Conservation (phyloP, 2,113 vertebrate species). For the Psephotus haematonotus region DNA sequence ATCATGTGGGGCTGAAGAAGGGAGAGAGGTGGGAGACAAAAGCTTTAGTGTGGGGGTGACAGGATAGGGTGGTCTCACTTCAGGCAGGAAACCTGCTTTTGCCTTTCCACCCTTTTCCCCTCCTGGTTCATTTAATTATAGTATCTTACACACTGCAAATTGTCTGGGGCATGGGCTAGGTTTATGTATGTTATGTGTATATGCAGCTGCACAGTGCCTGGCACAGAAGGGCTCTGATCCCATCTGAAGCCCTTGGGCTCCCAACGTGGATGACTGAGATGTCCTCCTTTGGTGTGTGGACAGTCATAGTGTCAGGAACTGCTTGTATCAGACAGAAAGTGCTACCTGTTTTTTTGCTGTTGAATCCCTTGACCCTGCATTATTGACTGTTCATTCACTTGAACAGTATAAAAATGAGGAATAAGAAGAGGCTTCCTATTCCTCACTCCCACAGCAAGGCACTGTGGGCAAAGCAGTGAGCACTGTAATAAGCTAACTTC, state of each 20-base stretch:
- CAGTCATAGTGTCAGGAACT: fast-evolving
- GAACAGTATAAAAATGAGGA: background rate
- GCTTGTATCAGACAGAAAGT: background rate
- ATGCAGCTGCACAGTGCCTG: background rate
- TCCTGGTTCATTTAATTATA: background rate
- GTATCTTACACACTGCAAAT: background rate
- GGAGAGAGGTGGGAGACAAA: background rate
- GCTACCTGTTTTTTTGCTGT: background rate
- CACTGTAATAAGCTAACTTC: background rate
- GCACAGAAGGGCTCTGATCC: background rate
- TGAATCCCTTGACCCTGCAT: background rate
- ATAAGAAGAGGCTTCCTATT: background rate
- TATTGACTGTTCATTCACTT: background rate
- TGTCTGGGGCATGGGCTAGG: background rate
- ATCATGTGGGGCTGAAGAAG: background rate
- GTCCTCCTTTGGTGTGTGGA: background rate
- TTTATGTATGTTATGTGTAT: background rate
- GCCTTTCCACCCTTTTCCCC: background rate
- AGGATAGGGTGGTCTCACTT: background rate
- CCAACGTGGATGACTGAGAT: background rate
- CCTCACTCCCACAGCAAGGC: background rate
- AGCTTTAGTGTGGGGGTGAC: background rate
- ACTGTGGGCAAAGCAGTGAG: background rate
- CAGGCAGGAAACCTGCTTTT: background rate
- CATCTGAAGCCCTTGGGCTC: background rate